Percentiles rank a stretch among this genome's conserved stretches.
These are phyloP conservation scores for Cyaniris semiargus DNA, from an alignment of 2,888 invertebrate species.

Conservation along the genomic window DNA sequence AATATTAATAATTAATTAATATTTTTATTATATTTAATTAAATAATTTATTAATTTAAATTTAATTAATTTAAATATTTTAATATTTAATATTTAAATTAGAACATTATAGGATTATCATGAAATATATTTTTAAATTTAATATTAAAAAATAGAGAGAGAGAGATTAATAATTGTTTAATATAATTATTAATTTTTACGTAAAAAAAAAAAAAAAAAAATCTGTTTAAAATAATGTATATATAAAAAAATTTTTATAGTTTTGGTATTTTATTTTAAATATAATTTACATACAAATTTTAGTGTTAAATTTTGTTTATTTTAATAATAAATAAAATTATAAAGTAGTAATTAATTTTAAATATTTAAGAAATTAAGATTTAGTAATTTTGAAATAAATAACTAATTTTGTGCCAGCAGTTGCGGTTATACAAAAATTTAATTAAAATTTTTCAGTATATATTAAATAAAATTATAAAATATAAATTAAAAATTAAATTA, in stretches of 20 bases:
- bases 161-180: slow-evolving; percentile 45
- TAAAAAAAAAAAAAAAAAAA: slow-evolving; percentile 63
- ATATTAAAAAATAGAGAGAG: slow-evolving; percentile 47
- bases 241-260: slow-evolving; percentile 70
- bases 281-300: slow-evolving; percentile 81
- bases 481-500: slow-evolving; percentile 67
- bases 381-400: slow-evolving; percentile 80
- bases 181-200: slow-evolving; percentile 35
- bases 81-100: slow-evolving; percentile 42
- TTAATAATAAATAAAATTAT: slow-evolving; percentile 59
- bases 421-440: slow-evolving; percentile 84
- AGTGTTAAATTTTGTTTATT: slow-evolving; percentile 62
- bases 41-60: slow-evolving; percentile 39
- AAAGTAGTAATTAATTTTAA: slow-evolving; percentile 61
- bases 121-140: slow-evolving; percentile 44
- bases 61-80: slow-evolving; percentile 46
- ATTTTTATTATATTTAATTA: slow-evolving; percentile 41
- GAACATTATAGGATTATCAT: slow-evolving; percentile 60
- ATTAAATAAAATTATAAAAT: slow-evolving; percentile 51
- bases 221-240: slow-evolving; percentile 49
- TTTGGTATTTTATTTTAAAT: slow-evolving; percentile 69
- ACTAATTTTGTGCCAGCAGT: slow-evolving; percentile 86
- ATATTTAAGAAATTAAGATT: slow-evolving; percentile 82
- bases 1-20: slow-evolving; percentile 44
- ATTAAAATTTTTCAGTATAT: slow-evolving; percentile 70